Conservation (phyloP, 30 jellyfish, hydroid and myxozoan species). For the Clytia hemisphaerica region DNA sequence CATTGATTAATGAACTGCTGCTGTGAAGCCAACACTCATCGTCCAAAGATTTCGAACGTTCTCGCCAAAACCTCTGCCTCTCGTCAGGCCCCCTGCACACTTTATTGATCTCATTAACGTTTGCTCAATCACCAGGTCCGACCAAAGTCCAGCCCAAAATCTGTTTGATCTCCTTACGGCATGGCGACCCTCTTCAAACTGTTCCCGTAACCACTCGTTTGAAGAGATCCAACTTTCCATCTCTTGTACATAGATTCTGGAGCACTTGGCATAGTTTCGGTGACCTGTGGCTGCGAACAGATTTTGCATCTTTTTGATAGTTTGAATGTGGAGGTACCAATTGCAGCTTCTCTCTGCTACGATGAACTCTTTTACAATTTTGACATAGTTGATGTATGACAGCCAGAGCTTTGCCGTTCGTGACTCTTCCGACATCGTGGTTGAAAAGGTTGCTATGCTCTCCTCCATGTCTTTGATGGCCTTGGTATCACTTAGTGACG, state of each 20-base stretch:
- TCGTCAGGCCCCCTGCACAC: conserved; percentile 36
- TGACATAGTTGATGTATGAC: too few relatives aligned
- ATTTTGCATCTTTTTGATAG: conserved; percentile 29
- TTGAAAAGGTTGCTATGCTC: too few relatives aligned
- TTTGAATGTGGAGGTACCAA: conserved; percentile 35
- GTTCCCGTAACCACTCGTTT: conserved; percentile 7
- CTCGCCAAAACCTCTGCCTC: conserved; percentile 37
- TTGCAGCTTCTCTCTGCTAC: too few relatives aligned
- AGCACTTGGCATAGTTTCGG: too few relatives aligned
- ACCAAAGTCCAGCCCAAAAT: conserved; percentile 42
- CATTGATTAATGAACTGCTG: conserved; percentile 21
- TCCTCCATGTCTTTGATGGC: too few relatives aligned
- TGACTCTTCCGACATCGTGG: too few relatives aligned
- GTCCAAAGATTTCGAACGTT: background rate
- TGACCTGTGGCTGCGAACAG: conserved; percentile 48
- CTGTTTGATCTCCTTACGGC: conserved; percentile 13
- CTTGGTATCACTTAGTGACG: too few relatives aligned
- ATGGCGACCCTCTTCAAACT: conserved; percentile 28
- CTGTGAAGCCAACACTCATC: conserved; percentile 1
- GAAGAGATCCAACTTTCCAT: too few relatives aligned
- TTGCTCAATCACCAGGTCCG: conserved; percentile 46
- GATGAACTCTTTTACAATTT: too few relatives aligned
- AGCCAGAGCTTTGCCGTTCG: too few relatives aligned
- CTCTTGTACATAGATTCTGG: too few relatives aligned
- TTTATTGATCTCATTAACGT: conserved; percentile 25